A percentile compares a stretch with the other conserved stretches of the same genome.
These are phyloP conservation scores for Protonibea diacanthus DNA, from an alignment of 2,797 vertebrate species.

Conservation along the genomic window DNA sequence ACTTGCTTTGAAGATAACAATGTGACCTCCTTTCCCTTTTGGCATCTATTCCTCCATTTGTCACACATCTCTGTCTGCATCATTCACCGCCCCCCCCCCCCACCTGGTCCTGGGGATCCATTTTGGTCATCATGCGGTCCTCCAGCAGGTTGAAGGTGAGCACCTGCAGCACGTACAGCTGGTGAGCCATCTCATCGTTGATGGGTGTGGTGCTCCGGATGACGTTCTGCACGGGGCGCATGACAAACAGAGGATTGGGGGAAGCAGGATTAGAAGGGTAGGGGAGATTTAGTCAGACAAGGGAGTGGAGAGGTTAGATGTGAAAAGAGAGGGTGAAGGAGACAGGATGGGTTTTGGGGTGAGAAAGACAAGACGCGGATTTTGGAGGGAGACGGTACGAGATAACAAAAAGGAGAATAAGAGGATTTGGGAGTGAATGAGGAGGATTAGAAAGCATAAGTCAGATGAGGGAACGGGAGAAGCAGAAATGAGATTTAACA, in stretches of 20 bases:
- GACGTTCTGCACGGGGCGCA: slow-evolving; percentile 63
- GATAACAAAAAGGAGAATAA: slow-evolving; percentile 39
- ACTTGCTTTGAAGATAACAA: neutral
- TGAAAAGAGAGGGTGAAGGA: slow-evolving; percentile 20
- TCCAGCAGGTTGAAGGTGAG: slow-evolving; percentile 97
- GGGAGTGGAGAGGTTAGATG: slow-evolving; percentile 14
- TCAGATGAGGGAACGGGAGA: slow-evolving; percentile 29
- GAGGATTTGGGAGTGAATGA: slow-evolving; percentile 57
- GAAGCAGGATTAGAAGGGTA: neutral
- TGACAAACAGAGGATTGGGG: slow-evolving; percentile 8
- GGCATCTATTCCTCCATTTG: neutral
- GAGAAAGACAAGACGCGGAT: slow-evolving; percentile 42
- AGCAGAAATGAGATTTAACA: slow-evolving; percentile 41
- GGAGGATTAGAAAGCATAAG: slow-evolving; percentile 45
- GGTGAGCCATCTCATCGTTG: slow-evolving; percentile 98
- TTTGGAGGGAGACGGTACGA: slow-evolving; percentile 28
- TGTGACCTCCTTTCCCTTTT: neutral
- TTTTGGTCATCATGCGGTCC: slow-evolving; percentile 99
- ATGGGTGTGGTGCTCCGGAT: slow-evolving; percentile 92
- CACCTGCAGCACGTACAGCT: slow-evolving; percentile 98
- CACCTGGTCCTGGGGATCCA: slow-evolving; percentile 99
- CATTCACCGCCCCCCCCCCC: neutral
- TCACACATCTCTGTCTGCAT: neutral
- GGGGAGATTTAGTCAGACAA: neutral
- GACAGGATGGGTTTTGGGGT: slow-evolving; percentile 17